Conservation (phyloP, 2,888 invertebrate genomes). For the Automeris io region DNA sequence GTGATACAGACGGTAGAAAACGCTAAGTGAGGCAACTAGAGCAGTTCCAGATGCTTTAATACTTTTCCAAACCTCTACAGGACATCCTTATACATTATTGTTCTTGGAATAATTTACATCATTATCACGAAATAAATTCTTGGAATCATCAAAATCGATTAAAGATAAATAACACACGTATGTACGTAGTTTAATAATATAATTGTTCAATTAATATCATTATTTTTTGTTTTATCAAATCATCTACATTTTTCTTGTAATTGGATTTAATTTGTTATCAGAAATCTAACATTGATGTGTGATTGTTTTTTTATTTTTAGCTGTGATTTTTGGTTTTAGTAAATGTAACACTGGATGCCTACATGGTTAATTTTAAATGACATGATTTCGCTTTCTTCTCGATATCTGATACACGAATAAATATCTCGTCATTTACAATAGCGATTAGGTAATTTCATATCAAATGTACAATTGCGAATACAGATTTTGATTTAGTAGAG, state of each 20-base stretch:
- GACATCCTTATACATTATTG: neutral
- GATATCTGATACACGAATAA: no score
- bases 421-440: no score
- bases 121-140: neutral
- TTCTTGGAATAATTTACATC: constrained; percentile 1
- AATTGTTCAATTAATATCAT: neutral
- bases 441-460: no score
- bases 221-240: neutral
- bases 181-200: neutral
- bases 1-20: no score
- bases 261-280: neutral
- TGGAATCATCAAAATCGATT: neutral
- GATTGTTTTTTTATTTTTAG: neutral
- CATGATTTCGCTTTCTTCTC: no score
- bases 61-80: no score
- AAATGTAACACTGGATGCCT: no score
- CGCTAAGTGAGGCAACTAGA: no score
- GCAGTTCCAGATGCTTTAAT: no score
- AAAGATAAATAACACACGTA: neutral
- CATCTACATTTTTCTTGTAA: neutral
- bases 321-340: neutral
- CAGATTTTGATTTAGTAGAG: no score
- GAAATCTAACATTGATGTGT: neutral
- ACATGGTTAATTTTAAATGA: no score
- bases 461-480: no score